A percentile compares a stretch with the other conserved stretches of the same genome.
Evolutionary conservation across 2,888 invertebrate species (phyloP).

Genomic region (Temnothorax ravouxi): DNA sequence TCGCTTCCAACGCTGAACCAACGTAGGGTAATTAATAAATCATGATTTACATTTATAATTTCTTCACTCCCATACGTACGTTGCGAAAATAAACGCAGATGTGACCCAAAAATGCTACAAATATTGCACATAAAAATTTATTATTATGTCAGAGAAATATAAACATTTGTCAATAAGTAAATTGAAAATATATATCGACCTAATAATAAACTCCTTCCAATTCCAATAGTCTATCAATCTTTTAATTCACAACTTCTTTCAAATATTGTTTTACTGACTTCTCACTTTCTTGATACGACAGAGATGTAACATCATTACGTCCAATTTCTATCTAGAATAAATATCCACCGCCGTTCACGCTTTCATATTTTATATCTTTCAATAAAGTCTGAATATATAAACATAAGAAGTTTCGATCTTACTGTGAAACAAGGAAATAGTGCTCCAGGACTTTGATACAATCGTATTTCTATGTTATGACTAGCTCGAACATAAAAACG

Average conservation of each 20-base stretch:
- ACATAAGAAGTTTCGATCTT: constrained; percentile 19
- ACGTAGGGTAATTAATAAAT: constrained; percentile 83
- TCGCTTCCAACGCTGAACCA: constrained; percentile 88
- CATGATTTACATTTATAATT: constrained; percentile 85
- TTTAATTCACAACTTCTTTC: constrained; percentile 82
- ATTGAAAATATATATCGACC: constrained; percentile 66
- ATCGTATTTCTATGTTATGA: constrained; percentile 85
- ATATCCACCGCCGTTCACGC: not conserved
- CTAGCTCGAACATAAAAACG: constrained; percentile 86
- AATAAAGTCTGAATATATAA: not conserved
- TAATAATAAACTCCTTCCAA: constrained; percentile 87
- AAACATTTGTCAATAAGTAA: not conserved
- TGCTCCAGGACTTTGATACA: constrained; percentile 86
- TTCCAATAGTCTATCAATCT: constrained; percentile 86
- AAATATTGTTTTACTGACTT: constrained; percentile 79
- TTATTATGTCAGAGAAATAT: not conserved
- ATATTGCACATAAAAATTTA: not conserved
- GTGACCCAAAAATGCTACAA: constrained; percentile 85
- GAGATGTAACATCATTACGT: constrained; percentile 69
- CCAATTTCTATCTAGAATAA: constrained; percentile 76
- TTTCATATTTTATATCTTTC: not conserved
- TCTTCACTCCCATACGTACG: constrained; percentile 85
- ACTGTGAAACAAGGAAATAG: constrained; percentile 86
- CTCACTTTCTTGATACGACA: constrained; percentile 77
- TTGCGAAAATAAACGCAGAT: constrained; percentile 85